Conservation (phyloP, 2,113 vertebrate species). For the Tachuris rubrigastra region DNA sequence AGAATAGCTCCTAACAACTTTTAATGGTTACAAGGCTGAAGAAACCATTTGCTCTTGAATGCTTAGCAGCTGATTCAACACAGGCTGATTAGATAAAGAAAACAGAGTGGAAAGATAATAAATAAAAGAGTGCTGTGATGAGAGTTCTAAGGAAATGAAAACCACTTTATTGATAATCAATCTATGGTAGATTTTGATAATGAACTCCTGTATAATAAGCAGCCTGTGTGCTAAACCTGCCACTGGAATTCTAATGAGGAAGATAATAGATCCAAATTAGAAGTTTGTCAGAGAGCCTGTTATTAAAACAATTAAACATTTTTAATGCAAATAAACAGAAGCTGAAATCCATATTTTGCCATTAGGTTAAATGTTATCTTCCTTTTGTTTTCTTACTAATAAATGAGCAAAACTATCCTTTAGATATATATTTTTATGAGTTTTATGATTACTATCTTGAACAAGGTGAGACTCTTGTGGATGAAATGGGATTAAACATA, state of each 20-base stretch:
- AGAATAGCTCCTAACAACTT: not conserved
- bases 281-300: conserved; percentile 32
- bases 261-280: conserved; percentile 28
- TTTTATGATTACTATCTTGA: not conserved
- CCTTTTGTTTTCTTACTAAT: not conserved
- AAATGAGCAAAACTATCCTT: not conserved
- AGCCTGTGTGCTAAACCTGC: not conserved
- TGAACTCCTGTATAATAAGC: conserved; percentile 54
- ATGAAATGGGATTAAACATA: not conserved
- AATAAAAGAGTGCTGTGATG: not conserved
- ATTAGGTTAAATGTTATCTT: conserved; percentile 9
- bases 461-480: not conserved
- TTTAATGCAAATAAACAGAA: conserved; percentile 38
- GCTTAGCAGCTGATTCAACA: conserved; percentile 48
- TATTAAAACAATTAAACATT: conserved; percentile 75
- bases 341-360: not conserved
- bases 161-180: conserved; percentile 59
- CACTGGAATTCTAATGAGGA: conserved; percentile 35
- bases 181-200: conserved; percentile 58
- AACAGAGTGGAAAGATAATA: conserved; percentile 35
- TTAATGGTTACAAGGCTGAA: conserved; percentile 3
- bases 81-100: conserved; percentile 51
- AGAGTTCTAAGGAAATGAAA: conserved; percentile 54
- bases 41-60: conserved; percentile 26
- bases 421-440: not conserved